Conservation (phyloP, 2,888 invertebrate species). For the Xiphydria camelus region DNA sequence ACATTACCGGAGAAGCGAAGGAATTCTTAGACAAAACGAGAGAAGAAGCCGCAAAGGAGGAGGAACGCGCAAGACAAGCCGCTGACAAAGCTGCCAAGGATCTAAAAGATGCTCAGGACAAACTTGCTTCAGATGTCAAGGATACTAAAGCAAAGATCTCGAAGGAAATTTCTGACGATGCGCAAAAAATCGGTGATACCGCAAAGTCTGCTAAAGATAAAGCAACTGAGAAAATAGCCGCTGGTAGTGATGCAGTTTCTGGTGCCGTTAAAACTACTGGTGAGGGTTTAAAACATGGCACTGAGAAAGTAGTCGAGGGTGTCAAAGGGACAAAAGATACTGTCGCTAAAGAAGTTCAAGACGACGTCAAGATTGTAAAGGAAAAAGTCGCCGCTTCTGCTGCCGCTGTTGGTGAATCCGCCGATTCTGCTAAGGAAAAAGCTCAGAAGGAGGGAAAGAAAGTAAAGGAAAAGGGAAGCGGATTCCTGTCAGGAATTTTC, state of each 20-base stretch:
- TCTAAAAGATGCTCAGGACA: constrained; percentile 16
- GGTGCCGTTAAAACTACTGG: constrained; percentile 15
- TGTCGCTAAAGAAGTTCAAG: constrained; percentile 16
- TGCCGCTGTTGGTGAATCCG: constrained; percentile 1
- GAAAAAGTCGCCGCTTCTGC: constrained; percentile 12
- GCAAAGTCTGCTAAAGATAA: constrained; percentile 43
- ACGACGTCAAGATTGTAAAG: constrained; percentile 16
- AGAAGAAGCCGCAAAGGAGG: constrained; percentile 19
- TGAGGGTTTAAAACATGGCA: constrained; percentile 2
- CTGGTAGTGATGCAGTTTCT: constrained; percentile 3
- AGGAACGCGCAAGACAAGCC: constrained; percentile 13
- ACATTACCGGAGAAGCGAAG: constrained; percentile 27
- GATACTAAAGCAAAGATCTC: constrained; percentile 3
- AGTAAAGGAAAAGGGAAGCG: constrained; percentile 24
- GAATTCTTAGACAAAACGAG: constrained; percentile 29
- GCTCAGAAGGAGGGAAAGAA: constrained; percentile 22
- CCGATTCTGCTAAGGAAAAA: constrained; percentile 19
- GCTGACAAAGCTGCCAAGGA: constrained; percentile 8
- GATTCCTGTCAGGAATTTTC: constrained; percentile 29
- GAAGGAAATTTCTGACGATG: constrained; percentile 11
- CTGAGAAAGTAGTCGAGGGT: constrained; percentile 37
- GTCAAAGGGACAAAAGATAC: constrained; percentile 19
- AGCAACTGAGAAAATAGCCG: constrained; percentile 13
- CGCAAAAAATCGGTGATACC: constrained; percentile 19
- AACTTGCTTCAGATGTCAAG: constrained; percentile 4